A percentile compares a stretch with the other conserved stretches of the same genome.
Conservation (phyloP, 2,888 invertebrate genomes). For the Rhagophthalmus giganteus region DNA sequence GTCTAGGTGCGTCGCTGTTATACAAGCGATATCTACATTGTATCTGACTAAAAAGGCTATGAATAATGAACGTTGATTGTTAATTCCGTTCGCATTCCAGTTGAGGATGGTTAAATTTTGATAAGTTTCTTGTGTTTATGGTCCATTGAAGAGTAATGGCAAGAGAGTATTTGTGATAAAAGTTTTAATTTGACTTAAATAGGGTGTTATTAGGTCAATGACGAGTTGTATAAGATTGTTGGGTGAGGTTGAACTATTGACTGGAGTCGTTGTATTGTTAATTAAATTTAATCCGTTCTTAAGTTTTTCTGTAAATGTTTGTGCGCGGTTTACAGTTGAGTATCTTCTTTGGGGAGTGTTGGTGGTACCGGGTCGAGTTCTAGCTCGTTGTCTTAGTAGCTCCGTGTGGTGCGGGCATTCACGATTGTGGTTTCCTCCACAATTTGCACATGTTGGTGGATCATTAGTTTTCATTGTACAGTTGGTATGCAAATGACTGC, state of each 20-base stretch:
- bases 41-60: constrained; percentile 15
- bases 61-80: constrained; percentile 10
- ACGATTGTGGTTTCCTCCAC: constrained; percentile 5
- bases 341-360: background rate
- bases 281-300: constrained; percentile 3
- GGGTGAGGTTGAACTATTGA: constrained; percentile 4
- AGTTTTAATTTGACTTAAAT: constrained; percentile 9
- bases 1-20: constrained; percentile 10
- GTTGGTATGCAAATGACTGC: constrained; percentile 5
- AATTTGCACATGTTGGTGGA: constrained; percentile 13
- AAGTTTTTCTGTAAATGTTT: constrained; percentile 3
- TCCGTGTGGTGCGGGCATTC: constrained; percentile 1
- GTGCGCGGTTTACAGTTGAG: background rate
- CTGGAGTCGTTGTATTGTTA: constrained; percentile 5
- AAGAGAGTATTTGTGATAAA: constrained; percentile 10
- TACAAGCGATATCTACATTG: constrained; percentile 13
- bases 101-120: constrained; percentile 14
- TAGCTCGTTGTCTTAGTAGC: constrained; percentile 3
- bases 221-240: constrained; percentile 7
- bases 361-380: constrained; percentile 1
- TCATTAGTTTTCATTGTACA: constrained; percentile 8
- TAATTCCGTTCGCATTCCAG: constrained; percentile 18
- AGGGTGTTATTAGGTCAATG: constrained; percentile 11
- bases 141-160: constrained; percentile 8
- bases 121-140: constrained; percentile 3